Conservation (phyloP, 2,888 invertebrate genomes). For the Axea sp. region DNA sequence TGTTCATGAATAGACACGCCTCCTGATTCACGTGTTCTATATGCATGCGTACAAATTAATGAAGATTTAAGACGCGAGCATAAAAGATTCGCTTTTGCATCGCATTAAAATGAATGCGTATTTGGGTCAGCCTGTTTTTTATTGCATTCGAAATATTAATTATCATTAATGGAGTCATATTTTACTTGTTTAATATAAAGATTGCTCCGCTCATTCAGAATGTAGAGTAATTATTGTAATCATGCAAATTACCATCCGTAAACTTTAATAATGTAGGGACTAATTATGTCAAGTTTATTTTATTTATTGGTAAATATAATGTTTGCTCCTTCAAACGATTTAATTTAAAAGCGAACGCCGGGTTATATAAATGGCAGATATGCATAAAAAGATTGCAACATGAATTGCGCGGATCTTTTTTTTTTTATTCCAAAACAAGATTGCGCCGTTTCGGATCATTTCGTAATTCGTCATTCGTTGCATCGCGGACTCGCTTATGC, state of each 20-base stretch:
- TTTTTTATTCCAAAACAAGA: background rate
- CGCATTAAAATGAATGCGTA: conserved; percentile 30
- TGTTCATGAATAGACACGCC: conserved; percentile 78
- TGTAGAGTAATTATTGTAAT: conserved; percentile 54
- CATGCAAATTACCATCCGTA: conserved; percentile 43
- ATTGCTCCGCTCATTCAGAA: conserved; percentile 42
- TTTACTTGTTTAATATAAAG: conserved; percentile 56
- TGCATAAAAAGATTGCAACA: too few species aligned
- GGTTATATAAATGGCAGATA: conserved; percentile 8
- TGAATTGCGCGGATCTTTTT: too few species aligned
- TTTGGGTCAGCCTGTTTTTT: conserved; percentile 56
- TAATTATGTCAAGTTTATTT: conserved; percentile 58
- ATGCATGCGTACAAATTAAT: conserved; percentile 54
- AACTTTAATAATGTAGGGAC: conserved; percentile 45
- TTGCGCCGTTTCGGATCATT: background rate
- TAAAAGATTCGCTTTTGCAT: conserved; percentile 46
- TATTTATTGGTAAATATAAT: conserved; percentile 45
- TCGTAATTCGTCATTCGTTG: background rate
- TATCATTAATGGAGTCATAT: conserved; percentile 61
- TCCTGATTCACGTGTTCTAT: conserved; percentile 68
- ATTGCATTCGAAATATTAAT: conserved; percentile 59
- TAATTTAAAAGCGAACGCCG: conserved; percentile 11
- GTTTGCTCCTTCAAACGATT: conserved; percentile 17
- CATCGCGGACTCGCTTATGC: background rate
- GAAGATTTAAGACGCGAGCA: conserved; percentile 52